Percentiles rank a stretch among this genome's conserved stretches.
Conservation (phyloP, 2,888 invertebrate genomes). For the Torymus aiolomorphi region DNA sequence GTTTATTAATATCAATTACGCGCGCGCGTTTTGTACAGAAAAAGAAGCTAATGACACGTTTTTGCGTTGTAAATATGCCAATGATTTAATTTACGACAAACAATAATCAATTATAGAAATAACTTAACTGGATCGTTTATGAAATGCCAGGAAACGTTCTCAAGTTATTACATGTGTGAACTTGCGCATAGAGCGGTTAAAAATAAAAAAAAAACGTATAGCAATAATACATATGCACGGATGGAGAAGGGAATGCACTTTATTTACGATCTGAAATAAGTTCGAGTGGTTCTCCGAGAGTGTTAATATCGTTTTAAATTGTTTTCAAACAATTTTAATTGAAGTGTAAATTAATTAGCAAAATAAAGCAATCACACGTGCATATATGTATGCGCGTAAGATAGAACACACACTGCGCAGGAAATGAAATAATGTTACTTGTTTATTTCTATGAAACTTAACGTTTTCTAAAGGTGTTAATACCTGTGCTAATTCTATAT, state of each 20-base stretch:
- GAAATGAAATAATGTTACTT: slow-evolving; percentile 14
- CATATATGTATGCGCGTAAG: not conserved
- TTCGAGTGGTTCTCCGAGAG: not conserved
- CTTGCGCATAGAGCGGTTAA: not conserved
- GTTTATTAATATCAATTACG: slow-evolving; percentile 12
- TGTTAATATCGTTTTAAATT: slow-evolving; percentile 28
- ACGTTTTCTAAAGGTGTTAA: slow-evolving; percentile 15
- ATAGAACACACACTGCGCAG: not conserved
- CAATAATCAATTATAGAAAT: slow-evolving; percentile 29
- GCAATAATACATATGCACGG: not conserved
- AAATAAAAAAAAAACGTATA: not conserved
- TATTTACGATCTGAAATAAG: slow-evolving; percentile 36
- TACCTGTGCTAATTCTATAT: not conserved
- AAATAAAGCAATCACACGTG: slow-evolving; percentile 39
- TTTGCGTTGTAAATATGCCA: not conserved
- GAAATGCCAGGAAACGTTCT: not conserved
- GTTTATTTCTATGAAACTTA: slow-evolving; percentile 23
- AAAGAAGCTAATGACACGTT: slow-evolving; percentile 14
- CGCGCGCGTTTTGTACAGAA: not conserved
- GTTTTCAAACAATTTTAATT: slow-evolving; percentile 46
- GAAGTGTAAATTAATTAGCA: slow-evolving; percentile 43
- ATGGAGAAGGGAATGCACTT: slow-evolving; percentile 6
- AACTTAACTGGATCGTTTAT: slow-evolving; percentile 6
- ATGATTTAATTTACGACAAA: slow-evolving; percentile 12
- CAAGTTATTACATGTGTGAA: slow-evolving; percentile 18